Base-by-base conservation (phyloP, 2,113 vertebrate species). In the Chauna torquata region DNA sequence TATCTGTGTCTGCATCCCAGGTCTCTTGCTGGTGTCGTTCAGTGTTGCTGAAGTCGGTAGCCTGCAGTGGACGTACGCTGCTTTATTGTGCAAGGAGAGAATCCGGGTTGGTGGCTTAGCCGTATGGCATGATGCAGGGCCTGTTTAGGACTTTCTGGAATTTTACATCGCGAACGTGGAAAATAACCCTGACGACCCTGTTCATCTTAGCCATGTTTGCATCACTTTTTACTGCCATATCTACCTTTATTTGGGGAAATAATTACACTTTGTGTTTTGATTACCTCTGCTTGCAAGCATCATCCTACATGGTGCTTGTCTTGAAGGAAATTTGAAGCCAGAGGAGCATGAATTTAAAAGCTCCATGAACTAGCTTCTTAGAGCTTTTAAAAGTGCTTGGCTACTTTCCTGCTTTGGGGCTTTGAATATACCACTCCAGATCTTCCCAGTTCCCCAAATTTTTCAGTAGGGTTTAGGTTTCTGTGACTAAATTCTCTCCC, bases 261-360 rank as follows among this genome's bases (percentile, higher is more conserved):
- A 1, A 9, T 70, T 78, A 87, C 76, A 8, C 15, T 59, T 82
- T 76, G 2, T 72, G 12, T 75, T 82, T 75, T 49, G 7, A 20
- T 59, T 38, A 3, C 36, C 57, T 80, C n/a, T 62, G 2, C 47
- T 82, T 72, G 11, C 19, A 74, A 50, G 10, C 7, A 6, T 16
- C 3, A 1, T n/a, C 4, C 14, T 76, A 42, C 23, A 22, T 28
- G 7, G 8, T 55, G 7, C 45, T 72, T 7, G 12, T 2, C 40
- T 44, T 58, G 30, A 58, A 71, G 5, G 2, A 58, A 23, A 47
- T 54, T 9, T 30, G 25, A 78, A 83, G 18, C 15, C 40, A 71
- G 42, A 54, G 3, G 34, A 81, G 8, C 6, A 11, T 0, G 0
- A n/a, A 50, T 87, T 54, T 70, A 23, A 71, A 87, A 83, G 17